Evolutionary conservation across 2,797 vertebrate genomes (phyloP).

Genomic region (Salarias fasciatus): DNA sequence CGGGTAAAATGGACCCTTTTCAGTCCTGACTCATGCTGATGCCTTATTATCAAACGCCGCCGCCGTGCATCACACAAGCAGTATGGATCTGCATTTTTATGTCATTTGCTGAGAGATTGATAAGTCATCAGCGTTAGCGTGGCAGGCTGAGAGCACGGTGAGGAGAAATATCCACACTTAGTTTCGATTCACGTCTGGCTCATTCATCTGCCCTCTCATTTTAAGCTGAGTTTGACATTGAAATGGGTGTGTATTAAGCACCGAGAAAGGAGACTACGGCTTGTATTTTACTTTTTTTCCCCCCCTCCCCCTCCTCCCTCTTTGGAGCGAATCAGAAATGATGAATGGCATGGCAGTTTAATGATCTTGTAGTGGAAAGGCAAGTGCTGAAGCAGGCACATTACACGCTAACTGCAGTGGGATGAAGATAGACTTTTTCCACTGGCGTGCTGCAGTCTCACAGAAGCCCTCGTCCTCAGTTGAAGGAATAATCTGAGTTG

Average conservation of each 20-base stretch:
- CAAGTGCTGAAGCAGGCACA: constrained; percentile 61
- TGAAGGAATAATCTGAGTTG: constrained; percentile 44
- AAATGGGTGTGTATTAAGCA: constrained; percentile 54
- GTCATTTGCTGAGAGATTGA: constrained; percentile 57
- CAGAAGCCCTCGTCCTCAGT: constrained; percentile 36
- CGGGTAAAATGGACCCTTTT: constrained; percentile 25
- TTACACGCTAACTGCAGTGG: constrained; percentile 59
- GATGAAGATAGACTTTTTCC: constrained; percentile 51
- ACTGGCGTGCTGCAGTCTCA: constrained; percentile 27
- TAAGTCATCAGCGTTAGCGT: constrained; percentile 40
- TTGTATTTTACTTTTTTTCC: constrained; percentile 8
- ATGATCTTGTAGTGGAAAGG: constrained; percentile 63
- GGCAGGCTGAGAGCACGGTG: constrained; percentile 31
- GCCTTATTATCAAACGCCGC: constrained; percentile 34
- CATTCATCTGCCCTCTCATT: constrained; percentile 59
- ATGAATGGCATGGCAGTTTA: constrained; percentile 61
- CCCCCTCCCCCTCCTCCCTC: constrained; percentile 11
- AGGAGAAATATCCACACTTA: constrained; percentile 41
- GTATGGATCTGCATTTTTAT: too few relatives aligned
- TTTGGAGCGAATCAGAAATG: constrained; percentile 59
- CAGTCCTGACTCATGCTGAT: constrained; percentile 42
- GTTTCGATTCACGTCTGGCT: constrained; percentile 58
- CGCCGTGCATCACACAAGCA: constrained; percentile 19
- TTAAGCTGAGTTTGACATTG: constrained; percentile 58
- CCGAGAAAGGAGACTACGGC: constrained; percentile 35